These are phyloP conservation scores for Acrocephalus kingi DNA, from an alignment of 2,113 vertebrate genomes.

Conservation along the genomic window DNA sequence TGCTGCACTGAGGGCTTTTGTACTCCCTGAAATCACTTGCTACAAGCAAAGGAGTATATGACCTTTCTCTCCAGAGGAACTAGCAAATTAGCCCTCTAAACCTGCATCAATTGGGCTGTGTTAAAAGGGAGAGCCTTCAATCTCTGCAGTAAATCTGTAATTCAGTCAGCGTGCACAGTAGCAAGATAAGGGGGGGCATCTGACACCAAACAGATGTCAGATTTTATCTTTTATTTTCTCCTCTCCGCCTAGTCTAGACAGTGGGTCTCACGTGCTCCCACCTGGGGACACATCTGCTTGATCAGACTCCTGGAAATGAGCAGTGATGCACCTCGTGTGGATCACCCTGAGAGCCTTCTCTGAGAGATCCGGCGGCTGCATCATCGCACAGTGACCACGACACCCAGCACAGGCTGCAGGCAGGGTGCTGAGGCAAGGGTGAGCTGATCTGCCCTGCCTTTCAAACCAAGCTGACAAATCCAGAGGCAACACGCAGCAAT, in stretches of 20 bases:
- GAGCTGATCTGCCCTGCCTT: not conserved
- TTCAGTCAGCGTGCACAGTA: not conserved
- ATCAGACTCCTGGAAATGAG: not conserved
- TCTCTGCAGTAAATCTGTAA: not conserved
- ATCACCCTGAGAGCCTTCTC: not conserved
- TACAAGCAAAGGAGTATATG: not conserved
- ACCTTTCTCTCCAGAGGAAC: not conserved
- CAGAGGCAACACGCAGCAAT: not conserved
- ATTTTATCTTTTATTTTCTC: not conserved
- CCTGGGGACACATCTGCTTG: not conserved
- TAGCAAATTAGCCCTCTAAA: slow-evolving; percentile 5
- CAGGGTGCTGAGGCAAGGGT: fast-evolving
- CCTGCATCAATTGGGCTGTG: not conserved
- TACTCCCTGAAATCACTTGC: not conserved
- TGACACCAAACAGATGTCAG: slow-evolving; percentile 29
- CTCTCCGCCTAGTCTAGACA: slow-evolving; percentile 23
- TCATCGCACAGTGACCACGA: fast-evolving
- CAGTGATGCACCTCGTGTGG: not conserved
- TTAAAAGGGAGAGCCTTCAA: not conserved
- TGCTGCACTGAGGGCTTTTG: not conserved
- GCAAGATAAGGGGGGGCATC: not conserved
- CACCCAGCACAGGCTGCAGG: not conserved
- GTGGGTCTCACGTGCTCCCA: not conserved
- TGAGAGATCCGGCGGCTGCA: not conserved
- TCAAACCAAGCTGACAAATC: not conserved